Percentiles rank a stretch among this genome's conserved stretches.
Evolutionary conservation across 1,140 invertebrate genomes (phyloP).

Genomic region (Drosophila obscura): DNA sequence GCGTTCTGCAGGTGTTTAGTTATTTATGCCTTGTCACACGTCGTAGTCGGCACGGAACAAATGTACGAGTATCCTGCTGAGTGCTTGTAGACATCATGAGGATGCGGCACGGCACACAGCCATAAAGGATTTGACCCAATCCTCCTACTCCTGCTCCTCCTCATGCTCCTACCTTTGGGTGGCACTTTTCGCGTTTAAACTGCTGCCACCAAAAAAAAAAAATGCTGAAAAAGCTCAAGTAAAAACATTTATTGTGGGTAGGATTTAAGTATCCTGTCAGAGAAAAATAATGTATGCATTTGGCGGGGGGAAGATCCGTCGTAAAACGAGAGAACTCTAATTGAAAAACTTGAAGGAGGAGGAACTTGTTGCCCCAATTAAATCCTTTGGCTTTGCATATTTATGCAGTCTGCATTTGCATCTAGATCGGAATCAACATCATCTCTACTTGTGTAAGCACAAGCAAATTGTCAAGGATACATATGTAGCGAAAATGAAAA

Average conservation of each 20-base stretch:
- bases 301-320: conserved; percentile 16
- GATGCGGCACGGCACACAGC: conserved; percentile 3
- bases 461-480: neutral
- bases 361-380: conserved; percentile 30
- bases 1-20: conserved; percentile 78
- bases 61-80: conserved; percentile 39
- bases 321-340: conserved; percentile 18
- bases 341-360: conserved; percentile 43
- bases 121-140: conserved; percentile 65
- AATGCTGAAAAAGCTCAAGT: conserved; percentile 45
- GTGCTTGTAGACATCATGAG: conserved; percentile 36
- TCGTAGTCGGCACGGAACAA: conserved; percentile 71
- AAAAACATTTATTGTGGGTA: conserved; percentile 64
- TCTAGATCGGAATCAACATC: neutral
- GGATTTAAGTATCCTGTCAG: conserved; percentile 40
- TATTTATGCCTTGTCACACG: conserved; percentile 79
- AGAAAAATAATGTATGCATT: conserved; percentile 30
- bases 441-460: too few relatives aligned
- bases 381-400: conserved; percentile 7
- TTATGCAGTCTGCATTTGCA: conserved; percentile 15
- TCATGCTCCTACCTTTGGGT: conserved; percentile 4
- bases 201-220: conserved; percentile 1
- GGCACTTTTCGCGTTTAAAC: conserved; percentile 45
- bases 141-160: conserved; percentile 7
- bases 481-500: too few relatives aligned